Evolutionary conservation across 2,797 vertebrate species (phyloP).

Genomic region (Clarias pachynema): DNA sequence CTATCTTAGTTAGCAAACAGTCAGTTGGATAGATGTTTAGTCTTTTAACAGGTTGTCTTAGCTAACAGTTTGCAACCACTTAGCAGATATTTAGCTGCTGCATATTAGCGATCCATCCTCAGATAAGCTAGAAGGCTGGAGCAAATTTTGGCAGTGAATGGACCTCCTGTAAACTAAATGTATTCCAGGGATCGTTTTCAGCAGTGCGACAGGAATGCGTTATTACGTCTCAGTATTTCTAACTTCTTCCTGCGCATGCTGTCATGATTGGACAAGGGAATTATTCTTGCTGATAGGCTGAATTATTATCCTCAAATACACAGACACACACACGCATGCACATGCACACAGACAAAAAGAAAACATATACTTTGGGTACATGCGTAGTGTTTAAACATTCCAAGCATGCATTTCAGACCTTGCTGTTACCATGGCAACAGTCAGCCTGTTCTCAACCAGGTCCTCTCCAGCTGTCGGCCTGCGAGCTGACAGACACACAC

Average conservation of each 20-base stretch:
- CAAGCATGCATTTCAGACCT: constrained; percentile 27
- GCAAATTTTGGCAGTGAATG: neutral
- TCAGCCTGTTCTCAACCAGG: constrained; percentile 39
- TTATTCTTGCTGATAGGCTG: constrained; percentile 11
- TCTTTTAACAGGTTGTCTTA: neutral
- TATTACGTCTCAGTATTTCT: neutral
- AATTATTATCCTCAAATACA: constrained; percentile 12
- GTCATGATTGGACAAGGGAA: neutral
- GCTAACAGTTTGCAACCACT: neutral
- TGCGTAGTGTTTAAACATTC: constrained; percentile 37
- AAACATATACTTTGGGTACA: constrained; percentile 5
- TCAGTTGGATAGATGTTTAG: neutral
- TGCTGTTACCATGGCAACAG: constrained; percentile 40
- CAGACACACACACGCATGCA: neutral
- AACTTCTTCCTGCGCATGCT: neutral
- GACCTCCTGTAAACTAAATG: neutral
- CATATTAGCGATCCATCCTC: neutral
- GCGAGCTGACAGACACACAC: constrained; percentile 1
- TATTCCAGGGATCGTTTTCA: neutral
- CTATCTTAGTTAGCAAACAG: neutral
- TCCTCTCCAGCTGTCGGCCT: constrained; percentile 20
- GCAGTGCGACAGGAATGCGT: neutral
- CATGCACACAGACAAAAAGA: neutral
- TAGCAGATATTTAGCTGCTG: neutral
- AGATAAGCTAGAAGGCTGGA: neutral